Percentiles rank a stretch among this genome's conserved stretches.
Conservation (phyloP, 2,888 invertebrate genomes). For the Epinotia bilunana region DNA sequence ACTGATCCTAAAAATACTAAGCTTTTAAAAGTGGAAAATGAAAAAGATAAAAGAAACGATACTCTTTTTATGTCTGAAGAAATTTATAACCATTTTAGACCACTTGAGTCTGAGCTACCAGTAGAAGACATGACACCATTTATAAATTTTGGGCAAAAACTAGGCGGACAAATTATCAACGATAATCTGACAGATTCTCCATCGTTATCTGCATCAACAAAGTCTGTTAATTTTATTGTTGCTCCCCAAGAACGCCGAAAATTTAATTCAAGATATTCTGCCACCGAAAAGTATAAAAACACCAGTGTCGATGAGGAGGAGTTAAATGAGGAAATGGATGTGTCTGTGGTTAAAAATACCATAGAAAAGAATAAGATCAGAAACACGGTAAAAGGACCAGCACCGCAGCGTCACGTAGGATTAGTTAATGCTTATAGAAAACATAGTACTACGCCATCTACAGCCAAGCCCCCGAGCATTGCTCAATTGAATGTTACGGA, state of each 20-base stretch:
- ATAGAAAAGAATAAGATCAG: conserved; percentile 82
- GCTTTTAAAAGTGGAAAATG: conserved; percentile 65
- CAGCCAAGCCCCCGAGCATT: conserved; percentile 64
- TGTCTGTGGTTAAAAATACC: conserved; percentile 83
- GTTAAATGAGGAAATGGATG: conserved; percentile 85
- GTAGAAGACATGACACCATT: conserved; percentile 88
- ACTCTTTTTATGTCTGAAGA: conserved; percentile 85
- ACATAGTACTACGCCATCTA: conserved; percentile 65
- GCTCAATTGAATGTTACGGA: conserved; percentile 69
- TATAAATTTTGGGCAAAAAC: conserved; percentile 88
- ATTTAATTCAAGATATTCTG: conserved; percentile 77
- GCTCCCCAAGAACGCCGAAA: conserved; percentile 75
- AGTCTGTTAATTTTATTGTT: conserved; percentile 76
- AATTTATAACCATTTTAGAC: conserved; percentile 86
- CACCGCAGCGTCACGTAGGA: conserved; percentile 77
- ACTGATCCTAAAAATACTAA: conserved; percentile 67
- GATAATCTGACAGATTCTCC: conserved; percentile 79
- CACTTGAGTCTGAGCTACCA: conserved; percentile 85
- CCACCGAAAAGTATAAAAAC: conserved; percentile 79
- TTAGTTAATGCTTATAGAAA: conserved; percentile 80
- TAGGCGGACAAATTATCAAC: conserved; percentile 69
- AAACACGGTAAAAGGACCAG: conserved; percentile 80
- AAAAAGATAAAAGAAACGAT: conserved; percentile 79
- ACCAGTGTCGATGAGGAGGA: conserved; percentile 83
- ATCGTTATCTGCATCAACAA: conserved; percentile 78